These are phyloP conservation scores for Microctenopoma steveboyesi DNA, from an alignment of 2,797 vertebrate species.

Conservation along the genomic window DNA sequence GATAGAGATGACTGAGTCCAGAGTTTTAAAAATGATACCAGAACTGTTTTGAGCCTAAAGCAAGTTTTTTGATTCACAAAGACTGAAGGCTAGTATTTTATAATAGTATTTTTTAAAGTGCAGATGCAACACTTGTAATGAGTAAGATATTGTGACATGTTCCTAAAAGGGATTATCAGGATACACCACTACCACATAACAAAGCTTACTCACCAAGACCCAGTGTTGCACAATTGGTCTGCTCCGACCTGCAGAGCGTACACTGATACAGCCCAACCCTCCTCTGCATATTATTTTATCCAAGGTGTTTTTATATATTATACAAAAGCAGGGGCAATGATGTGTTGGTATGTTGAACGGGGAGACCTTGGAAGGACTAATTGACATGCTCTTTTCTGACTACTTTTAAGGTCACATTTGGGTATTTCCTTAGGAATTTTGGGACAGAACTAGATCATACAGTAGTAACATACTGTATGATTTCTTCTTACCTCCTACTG, in stretches of 20 bases:
- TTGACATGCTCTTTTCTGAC: not conserved
- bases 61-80: not conserved
- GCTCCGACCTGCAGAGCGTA: slow-evolving; percentile 17
- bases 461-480: slow-evolving; percentile 1
- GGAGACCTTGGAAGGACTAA: not conserved
- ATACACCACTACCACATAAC: slow-evolving; percentile 4
- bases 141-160: slow-evolving; percentile 19
- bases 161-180: slow-evolving; percentile 19
- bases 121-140: slow-evolving; percentile 10
- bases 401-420: not conserved
- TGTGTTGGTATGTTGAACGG: not conserved
- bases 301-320: not conserved
- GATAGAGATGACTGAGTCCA: not conserved
- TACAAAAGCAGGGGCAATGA: not conserved
- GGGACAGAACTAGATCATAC: not conserved
- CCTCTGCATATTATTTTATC: not conserved
- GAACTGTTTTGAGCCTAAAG: not conserved
- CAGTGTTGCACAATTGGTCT: slow-evolving; percentile 38
- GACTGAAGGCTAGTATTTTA: not conserved
- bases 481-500: slow-evolving; percentile 35
- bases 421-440: not conserved
- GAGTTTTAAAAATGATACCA: not conserved
- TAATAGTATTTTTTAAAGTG: not conserved
- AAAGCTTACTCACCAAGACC: slow-evolving; percentile 29
- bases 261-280: slow-evolving; percentile 22